phyloP scores from a whole-genome alignment of 2,797 vertebrate species.

The Sylvia borin region DNA sequence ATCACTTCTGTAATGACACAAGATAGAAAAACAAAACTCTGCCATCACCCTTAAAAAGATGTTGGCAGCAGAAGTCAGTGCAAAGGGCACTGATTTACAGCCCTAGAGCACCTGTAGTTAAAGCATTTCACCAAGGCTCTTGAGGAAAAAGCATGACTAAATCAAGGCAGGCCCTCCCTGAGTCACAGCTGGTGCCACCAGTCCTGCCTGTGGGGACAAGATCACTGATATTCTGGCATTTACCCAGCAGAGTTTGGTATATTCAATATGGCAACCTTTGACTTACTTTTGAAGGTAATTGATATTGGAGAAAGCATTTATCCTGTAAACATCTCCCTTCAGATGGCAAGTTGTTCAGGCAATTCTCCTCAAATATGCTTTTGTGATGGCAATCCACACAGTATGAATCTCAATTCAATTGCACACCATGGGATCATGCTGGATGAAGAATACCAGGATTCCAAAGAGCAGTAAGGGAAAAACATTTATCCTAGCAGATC shows the following conservation, averaged over 20 bases:
- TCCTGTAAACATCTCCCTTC: background rate
- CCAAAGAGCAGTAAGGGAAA: background rate
- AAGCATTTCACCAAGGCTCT: background rate
- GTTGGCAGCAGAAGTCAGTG: background rate
- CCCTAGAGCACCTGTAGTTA: background rate
- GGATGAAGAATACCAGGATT: constrained; percentile 30
- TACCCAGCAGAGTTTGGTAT: background rate
- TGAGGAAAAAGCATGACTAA: background rate
- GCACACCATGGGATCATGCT: background rate
- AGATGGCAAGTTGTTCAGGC: background rate
- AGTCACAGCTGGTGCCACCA: background rate
- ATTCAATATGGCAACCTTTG: background rate
- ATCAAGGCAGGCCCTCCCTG: background rate
- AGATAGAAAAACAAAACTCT: background rate
- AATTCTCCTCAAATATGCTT: constrained; percentile 10
- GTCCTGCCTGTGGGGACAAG: background rate
- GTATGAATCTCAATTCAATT: background rate
- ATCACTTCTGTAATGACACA: background rate
- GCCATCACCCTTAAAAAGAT: background rate
- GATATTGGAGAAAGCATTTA: constrained; percentile 16
- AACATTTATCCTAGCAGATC: constrained; percentile 10
- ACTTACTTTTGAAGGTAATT: background rate
- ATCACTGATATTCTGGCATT: background rate
- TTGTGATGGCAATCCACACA: background rate
- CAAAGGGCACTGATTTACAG: background rate